Evolutionary conservation across 1,140 invertebrate species (phyloP).

Genomic region (Drosophila erecta): DNA sequence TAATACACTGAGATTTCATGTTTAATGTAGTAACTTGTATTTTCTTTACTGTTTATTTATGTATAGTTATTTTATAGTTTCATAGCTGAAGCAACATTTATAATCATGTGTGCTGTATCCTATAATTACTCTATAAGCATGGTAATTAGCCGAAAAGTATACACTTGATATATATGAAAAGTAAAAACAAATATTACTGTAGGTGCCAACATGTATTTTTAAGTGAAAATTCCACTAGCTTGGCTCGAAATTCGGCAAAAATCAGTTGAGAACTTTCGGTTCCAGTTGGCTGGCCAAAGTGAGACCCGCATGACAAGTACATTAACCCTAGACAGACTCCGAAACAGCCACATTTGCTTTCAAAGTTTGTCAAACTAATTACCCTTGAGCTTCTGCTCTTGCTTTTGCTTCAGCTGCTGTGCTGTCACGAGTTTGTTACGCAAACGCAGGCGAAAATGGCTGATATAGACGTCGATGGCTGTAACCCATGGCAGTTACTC

Average conservation of each 20-base stretch:
- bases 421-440: conserved; percentile 24
- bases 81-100: not conserved
- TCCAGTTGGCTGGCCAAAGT: conserved; percentile 36
- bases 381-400: conserved; percentile 12
- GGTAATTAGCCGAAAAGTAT: conserved; percentile 12
- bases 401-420: conserved; percentile 11
- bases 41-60: not conserved
- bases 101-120: not conserved
- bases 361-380: conserved; percentile 44
- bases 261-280: conserved; percentile 35
- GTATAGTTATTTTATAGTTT: not conserved
- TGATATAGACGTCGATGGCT: conserved; percentile 4
- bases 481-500: conserved; percentile 18
- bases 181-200: conserved; percentile 12
- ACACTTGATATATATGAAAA: not conserved
- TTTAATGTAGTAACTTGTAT: not conserved
- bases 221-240: not conserved
- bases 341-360: conserved; percentile 19
- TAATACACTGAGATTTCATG: too few relatives aligned
- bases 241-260: not conserved
- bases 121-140: conserved; percentile 5
- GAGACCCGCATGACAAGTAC: conserved; percentile 41
- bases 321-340: conserved; percentile 28
- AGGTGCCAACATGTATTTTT: not conserved
- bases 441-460: conserved; percentile 1